These are phyloP conservation scores for Poecilia wingei DNA, from an alignment of 2,797 vertebrate species.

Conservation along the genomic window DNA sequence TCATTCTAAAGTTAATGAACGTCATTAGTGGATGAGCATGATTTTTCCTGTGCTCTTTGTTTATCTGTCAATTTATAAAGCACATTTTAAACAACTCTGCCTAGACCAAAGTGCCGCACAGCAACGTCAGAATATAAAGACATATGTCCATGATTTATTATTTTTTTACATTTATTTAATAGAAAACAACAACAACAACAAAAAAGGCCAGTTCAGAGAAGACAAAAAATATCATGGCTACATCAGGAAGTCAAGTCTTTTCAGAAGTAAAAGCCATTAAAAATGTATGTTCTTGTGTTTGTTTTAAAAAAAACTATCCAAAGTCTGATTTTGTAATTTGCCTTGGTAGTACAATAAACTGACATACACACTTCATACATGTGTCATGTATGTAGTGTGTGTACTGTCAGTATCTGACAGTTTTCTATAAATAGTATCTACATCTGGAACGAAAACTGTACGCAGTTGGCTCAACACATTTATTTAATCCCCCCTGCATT, in stretches of 20 bases:
- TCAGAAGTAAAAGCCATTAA: not conserved
- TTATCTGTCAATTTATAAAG: not conserved
- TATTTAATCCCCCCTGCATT: not conserved
- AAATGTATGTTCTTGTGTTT: not conserved
- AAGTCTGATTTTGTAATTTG: not conserved
- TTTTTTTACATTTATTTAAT: not conserved
- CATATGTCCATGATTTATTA: not conserved
- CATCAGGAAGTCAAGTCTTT: not conserved
- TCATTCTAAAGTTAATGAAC: not conserved
- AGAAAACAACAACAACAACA: not conserved
- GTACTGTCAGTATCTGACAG: not conserved
- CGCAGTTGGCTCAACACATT: not conserved
- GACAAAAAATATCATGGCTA: not conserved
- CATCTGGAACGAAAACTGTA: not conserved
- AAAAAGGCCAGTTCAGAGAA: not conserved
- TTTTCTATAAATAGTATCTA: not conserved
- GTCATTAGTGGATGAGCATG: not conserved
- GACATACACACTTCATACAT: not conserved
- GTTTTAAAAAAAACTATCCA: not conserved
- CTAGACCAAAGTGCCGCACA: not conserved
- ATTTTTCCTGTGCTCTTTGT: not conserved
- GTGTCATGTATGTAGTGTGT: not conserved
- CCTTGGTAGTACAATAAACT: not conserved
- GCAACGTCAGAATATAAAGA: not conserved
- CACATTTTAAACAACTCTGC: not conserved